Evolutionary conservation across 2,113 vertebrate species (phyloP).

Genomic region (Perca schrenkii): DNA sequence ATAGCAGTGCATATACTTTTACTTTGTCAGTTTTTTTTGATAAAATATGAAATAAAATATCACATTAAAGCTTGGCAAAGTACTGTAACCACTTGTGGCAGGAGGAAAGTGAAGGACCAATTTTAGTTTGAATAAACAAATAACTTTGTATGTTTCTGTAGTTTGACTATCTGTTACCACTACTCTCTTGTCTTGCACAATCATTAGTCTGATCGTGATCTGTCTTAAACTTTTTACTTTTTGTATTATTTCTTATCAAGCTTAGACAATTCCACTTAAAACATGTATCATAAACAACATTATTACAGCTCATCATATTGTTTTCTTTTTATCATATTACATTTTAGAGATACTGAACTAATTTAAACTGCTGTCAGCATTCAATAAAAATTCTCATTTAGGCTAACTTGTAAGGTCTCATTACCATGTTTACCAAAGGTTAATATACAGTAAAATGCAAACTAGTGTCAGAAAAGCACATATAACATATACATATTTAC

Average conservation of each 20-base stretch:
- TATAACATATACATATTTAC: neutral
- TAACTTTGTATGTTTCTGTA: neutral
- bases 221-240: neutral
- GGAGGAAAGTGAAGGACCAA: neutral
- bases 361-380: neutral
- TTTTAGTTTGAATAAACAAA: neutral
- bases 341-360: neutral
- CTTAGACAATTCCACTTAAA: neutral
- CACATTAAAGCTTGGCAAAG: neutral
- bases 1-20: constrained; percentile 6
- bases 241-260: neutral
- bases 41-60: neutral
- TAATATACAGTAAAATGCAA: neutral
- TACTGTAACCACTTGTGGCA: neutral
- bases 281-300: neutral
- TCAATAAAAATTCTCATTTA: neutral
- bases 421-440: neutral
- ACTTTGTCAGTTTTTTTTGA: neutral
- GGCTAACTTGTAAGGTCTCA: neutral
- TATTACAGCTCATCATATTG: neutral
- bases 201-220: neutral
- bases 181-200: neutral
- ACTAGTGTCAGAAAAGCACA: neutral
- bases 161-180: neutral
- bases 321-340: neutral